These are phyloP conservation scores for Aptenodytes forsteri DNA, from an alignment of 2,113 vertebrate species.

Conservation along the genomic window DNA sequence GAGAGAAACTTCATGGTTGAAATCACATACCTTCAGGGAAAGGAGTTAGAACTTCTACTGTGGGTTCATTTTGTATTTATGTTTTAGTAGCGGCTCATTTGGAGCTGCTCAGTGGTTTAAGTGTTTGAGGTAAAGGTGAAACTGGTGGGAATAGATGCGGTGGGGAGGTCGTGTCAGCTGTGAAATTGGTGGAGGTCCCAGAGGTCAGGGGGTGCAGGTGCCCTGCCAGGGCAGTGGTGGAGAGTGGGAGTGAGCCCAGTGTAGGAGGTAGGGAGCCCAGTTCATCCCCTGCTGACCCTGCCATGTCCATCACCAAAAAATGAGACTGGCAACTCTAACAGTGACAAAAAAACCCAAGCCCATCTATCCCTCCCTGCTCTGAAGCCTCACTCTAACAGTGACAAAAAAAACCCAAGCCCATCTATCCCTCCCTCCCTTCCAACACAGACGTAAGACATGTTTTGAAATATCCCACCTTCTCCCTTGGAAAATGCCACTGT, in stretches of 20 bases:
- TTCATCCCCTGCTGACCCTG: not conserved
- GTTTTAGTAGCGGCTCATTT: not conserved
- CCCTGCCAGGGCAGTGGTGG: not conserved
- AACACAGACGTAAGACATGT: not conserved
- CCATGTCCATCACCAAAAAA: not conserved
- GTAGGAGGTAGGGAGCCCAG: not conserved
- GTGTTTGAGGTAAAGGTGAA: not conserved
- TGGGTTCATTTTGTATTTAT: not conserved
- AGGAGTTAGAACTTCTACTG: not conserved
- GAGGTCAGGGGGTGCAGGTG: not conserved
- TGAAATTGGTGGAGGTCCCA: not conserved
- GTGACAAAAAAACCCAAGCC: not conserved
- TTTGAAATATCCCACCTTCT: not conserved
- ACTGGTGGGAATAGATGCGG: not conserved
- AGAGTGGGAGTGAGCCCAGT: not conserved
- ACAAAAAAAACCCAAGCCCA: not conserved
- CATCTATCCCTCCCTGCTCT: not conserved
- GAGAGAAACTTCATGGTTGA: not conserved
- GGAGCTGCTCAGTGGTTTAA: not conserved
- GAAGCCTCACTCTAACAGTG: not conserved
- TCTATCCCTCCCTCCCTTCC: not conserved
- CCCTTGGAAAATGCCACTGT: not conserved
- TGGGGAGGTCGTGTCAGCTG: rapidly evolving
- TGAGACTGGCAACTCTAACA: not conserved
- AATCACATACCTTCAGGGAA: not conserved